phyloP scores from a whole-genome alignment of 2,113 vertebrate genomes.

The Hypanus sabinus region DNA sequence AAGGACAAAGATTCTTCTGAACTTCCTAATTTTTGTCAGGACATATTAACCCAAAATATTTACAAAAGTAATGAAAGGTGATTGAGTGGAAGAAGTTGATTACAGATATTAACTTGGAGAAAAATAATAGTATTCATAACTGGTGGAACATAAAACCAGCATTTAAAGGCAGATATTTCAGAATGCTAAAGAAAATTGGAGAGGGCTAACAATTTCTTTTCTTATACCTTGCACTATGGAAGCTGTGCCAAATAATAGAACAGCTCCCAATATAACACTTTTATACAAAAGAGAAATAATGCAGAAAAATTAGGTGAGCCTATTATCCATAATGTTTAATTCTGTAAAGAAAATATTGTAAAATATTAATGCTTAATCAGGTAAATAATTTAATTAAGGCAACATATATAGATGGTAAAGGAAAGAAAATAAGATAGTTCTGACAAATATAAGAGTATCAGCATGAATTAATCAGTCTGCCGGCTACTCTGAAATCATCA shows the following conservation, averaged over 20 bases:
- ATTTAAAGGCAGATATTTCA: no score
- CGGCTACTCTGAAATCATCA: no score
- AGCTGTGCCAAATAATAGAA: neutral
- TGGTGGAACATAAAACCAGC: neutral
- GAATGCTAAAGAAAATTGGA: neutral
- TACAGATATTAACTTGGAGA: neutral
- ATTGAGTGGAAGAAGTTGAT: neutral
- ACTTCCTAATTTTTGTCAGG: neutral
- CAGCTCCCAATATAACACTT: neutral
- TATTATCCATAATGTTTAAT: neutral
- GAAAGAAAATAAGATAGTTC: neutral
- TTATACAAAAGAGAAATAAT: no score
- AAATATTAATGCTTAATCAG: neutral
- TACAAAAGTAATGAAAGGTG: neutral
- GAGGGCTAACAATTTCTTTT: neutral
- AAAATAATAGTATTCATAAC: neutral
- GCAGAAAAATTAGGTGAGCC: neutral
- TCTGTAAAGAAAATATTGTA: neutral
- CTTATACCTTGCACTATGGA: neutral
- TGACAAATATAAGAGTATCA: neutral
- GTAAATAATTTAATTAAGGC: no score
- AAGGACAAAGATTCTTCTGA: neutral
- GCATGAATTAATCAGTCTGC: no score
- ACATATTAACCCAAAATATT: neutral
- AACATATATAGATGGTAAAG: no score